Percentiles rank a stretch among this genome's conserved stretches.
These are phyloP conservation scores for Apodemus agrarius DNA, from an alignment of 2,797 vertebrate genomes.

Conservation along the genomic window DNA sequence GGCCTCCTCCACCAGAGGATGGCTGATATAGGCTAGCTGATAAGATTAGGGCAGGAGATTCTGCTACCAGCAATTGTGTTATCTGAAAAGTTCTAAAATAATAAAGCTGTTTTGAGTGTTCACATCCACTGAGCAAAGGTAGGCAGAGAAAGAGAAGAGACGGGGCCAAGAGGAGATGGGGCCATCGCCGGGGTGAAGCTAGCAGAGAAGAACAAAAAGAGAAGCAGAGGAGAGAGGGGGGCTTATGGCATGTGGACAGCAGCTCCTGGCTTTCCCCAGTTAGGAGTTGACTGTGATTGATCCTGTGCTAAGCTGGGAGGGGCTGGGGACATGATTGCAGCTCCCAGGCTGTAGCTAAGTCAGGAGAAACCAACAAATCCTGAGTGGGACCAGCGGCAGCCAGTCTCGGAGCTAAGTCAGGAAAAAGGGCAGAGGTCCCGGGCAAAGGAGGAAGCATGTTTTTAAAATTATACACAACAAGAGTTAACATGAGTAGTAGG, in stretches of 20 bases:
- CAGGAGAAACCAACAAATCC: not conserved
- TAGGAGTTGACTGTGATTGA: not conserved
- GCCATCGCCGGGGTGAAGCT: fast-evolving
- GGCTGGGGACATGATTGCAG: fast-evolving
- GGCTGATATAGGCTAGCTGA: not conserved
- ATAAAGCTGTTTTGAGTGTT: too few relatives aligned
- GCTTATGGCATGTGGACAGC: too few relatives aligned
- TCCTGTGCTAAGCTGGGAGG: not conserved
- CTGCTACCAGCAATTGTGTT: too few relatives aligned
- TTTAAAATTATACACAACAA: not conserved
- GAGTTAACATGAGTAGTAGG: not conserved
- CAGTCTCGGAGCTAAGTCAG: not conserved
- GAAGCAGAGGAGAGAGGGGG: too few relatives aligned
- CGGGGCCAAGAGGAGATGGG: too few relatives aligned
- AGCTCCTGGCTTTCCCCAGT: not conserved
- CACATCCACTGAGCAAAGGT: too few relatives aligned
- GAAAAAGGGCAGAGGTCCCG: too few relatives aligned
- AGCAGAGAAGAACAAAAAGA: too few relatives aligned
- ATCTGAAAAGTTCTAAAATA: too few relatives aligned
- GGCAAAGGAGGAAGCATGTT: not conserved
- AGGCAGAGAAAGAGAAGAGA: too few relatives aligned
- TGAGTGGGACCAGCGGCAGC: too few relatives aligned
- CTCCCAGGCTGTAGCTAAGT: not conserved
- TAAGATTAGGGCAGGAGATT: too few relatives aligned
- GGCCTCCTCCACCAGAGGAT: not conserved